Evolutionary conservation across 2,113 vertebrate genomes (phyloP).

Genomic region (Sigmodon hispidus): DNA sequence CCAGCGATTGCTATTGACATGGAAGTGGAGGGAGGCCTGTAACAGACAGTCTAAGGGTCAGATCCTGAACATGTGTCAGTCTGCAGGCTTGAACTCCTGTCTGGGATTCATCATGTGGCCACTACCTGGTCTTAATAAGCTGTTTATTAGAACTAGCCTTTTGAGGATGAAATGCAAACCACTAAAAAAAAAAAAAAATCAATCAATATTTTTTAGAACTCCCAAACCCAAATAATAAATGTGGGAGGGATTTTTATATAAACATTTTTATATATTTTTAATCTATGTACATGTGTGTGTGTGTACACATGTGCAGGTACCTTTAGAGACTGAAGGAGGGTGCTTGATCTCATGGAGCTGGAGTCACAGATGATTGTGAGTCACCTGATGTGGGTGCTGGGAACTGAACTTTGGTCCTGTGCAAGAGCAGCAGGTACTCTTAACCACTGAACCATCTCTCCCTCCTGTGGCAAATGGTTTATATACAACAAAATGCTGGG

Average conservation of each 20-base stretch:
- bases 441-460: not conserved
- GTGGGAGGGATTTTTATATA: not conserved
- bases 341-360: not conserved
- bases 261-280: not conserved
- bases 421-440: not conserved
- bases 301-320: not conserved
- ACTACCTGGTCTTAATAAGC: not conserved
- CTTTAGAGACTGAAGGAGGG: not conserved
- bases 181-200: not conserved
- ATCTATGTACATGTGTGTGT: not conserved
- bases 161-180: conserved; percentile 34
- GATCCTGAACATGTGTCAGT: not conserved
- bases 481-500: not conserved
- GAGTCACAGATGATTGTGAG: not conserved
- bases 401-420: not conserved
- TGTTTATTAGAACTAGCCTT: not conserved
- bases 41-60: conserved; percentile 52
- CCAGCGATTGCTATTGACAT: conserved; percentile 90
- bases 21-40: conserved; percentile 94
- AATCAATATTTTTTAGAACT: not conserved
- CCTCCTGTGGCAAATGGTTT: not conserved
- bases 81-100: not conserved
- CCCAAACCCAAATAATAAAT: not conserved
- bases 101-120: not conserved
- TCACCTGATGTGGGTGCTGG: not conserved